Evolutionary conservation across 2,888 invertebrate genomes (phyloP).

Genomic region (Pammene fasciana): DNA sequence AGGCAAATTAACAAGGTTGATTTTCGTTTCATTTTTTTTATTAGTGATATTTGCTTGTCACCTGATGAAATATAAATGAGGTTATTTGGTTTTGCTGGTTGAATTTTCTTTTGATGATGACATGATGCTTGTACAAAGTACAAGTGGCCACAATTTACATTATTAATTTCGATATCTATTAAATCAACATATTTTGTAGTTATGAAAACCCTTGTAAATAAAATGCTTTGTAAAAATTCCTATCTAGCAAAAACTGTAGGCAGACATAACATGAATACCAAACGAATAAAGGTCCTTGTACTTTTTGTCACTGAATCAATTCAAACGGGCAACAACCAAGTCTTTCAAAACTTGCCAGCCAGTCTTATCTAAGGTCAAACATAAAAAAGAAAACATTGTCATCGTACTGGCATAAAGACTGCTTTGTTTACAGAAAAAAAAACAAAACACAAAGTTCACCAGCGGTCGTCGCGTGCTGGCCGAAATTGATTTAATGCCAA

Average conservation of each 20-base stretch:
- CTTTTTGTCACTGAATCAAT: slow-evolving; percentile 1
- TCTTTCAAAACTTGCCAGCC: slow-evolving; percentile 17
- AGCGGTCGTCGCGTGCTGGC: slow-evolving; percentile 43
- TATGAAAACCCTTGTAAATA: not conserved
- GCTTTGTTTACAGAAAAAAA: slow-evolving; percentile 55
- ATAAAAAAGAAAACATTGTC: slow-evolving; percentile 20
- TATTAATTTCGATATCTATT: too few species aligned
- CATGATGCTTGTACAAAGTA: too few species aligned
- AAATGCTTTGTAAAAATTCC: not conserved
- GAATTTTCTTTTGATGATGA: too few species aligned
- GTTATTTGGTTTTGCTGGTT: too few species aligned
- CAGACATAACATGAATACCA: not conserved
- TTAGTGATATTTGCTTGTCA: too few species aligned
- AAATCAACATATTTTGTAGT: too few species aligned
- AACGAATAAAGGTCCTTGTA: not conserved
- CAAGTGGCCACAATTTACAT: too few species aligned
- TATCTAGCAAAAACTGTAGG: not conserved
- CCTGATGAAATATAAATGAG: too few species aligned
- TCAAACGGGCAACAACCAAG: not conserved
- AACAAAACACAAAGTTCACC: slow-evolving; percentile 60
- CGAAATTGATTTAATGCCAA: slow-evolving; percentile 41
- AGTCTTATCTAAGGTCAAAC: slow-evolving; percentile 29
- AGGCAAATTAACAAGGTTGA: too few species aligned
- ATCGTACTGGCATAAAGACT: slow-evolving; percentile 45
- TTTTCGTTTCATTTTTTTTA: too few species aligned